Conservation (phyloP, 2,888 invertebrate species). For the Aphrophora alni region DNA sequence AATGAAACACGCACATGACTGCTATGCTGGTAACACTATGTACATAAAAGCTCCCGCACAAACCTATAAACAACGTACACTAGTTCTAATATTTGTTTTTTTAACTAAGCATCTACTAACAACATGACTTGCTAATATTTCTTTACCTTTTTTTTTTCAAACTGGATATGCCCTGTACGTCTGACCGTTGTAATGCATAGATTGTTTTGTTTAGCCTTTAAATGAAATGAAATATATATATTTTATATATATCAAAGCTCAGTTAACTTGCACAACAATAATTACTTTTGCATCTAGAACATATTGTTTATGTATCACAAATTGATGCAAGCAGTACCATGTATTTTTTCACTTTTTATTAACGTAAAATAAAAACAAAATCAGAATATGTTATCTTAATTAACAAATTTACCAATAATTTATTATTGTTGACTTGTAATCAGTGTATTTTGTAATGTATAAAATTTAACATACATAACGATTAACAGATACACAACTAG, state of each 20-base stretch:
- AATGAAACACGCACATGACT: background rate
- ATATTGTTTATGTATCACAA: too few relatives aligned
- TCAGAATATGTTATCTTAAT: too few relatives aligned
- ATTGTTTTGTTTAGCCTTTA: too few relatives aligned
- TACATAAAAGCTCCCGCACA: background rate
- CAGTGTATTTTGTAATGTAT: too few relatives aligned
- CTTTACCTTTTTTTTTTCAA: background rate
- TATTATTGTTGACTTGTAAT: background rate
- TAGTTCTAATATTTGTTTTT: background rate
- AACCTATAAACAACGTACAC: background rate
- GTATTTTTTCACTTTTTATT: too few relatives aligned
- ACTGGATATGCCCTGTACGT: background rate
- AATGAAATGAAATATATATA: too few relatives aligned
- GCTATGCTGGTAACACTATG: background rate
- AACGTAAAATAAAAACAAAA: too few relatives aligned
- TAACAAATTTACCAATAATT: too few relatives aligned
- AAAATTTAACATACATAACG: background rate
- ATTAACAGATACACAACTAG: background rate
- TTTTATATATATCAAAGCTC: background rate
- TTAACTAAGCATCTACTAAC: background rate
- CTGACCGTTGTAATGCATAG: too few relatives aligned
- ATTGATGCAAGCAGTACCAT: too few relatives aligned
- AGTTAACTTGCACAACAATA: too few relatives aligned
- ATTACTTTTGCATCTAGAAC: too few relatives aligned
- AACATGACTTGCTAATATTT: background rate